Evolutionary conservation across 2,888 invertebrate genomes (phyloP), one percentile per base, ranked within the genome.

Genomic region (Heliconius cydno): DNA sequence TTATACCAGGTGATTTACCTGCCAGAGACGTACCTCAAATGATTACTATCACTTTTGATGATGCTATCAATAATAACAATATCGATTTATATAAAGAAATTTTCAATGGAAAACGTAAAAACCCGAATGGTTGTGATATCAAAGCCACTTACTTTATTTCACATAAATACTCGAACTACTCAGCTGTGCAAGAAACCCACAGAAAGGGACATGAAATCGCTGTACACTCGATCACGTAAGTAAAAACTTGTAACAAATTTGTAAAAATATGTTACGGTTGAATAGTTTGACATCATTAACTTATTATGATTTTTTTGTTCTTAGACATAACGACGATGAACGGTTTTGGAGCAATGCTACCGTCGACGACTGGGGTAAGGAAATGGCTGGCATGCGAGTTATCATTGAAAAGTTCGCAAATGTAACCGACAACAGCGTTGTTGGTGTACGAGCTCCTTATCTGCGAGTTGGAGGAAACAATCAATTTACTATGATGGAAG

Each of bases 401-500:
- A 98, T 98, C 88, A 96, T 97, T 81, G 98, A 98, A 91, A 98
- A 98, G 89, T 98, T 96, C 93, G 97, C 98, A 80, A 98, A 98
- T 92, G 96, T 98, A 84, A 97, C 98, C 1, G 98, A 98, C 90
- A 98, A 98, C 94, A 98, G 98, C 84, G 98, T 98, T 28, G 98
- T 98, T 6, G 98, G 98, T 68, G 97, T 98, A 9, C 97, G 98
- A 79, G 98, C 98, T 9, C 98, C 98, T 0, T 98, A 98, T 90
- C 95, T 98, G 80, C 96, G 98, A 77, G 98, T 98, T 10, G 99
- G 99, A 82, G 99, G 99, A 74, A 98, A 99, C 95, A 98, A 98
- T 91, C 98, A 98, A 93, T 99, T 99, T 94, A 98, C 98, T 86
- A 99, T 99, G 98, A 98, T 99, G 98, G 98, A 98, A 92, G 98